Evolutionary conservation across 2,888 invertebrate species (phyloP).

Genomic region (Spicauda simplicius): DNA sequence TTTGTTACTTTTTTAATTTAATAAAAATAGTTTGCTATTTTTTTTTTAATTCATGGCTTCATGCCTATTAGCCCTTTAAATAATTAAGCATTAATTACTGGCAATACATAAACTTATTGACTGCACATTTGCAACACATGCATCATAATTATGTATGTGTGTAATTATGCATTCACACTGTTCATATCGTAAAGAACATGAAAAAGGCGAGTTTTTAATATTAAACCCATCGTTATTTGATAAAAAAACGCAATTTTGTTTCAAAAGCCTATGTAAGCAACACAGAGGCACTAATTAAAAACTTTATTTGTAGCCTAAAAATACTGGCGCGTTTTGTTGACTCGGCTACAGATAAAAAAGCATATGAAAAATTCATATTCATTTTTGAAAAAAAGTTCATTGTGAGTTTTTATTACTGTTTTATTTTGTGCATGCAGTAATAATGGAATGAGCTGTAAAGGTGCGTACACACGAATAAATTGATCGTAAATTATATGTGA

Average conservation of each 20-base stretch:
- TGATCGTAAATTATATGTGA: slow-evolving; percentile 21
- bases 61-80: too few relatives aligned
- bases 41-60: too few relatives aligned
- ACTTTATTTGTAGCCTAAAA: slow-evolving; percentile 36
- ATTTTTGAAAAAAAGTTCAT: slow-evolving; percentile 36
- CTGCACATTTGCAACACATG: too few relatives aligned
- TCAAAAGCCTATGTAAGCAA: slow-evolving; percentile 24
- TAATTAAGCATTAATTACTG: too few relatives aligned
- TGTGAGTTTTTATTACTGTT: slow-evolving; percentile 34
- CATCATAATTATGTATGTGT: too few relatives aligned
- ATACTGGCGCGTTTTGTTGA: slow-evolving; percentile 34
- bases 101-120: too few relatives aligned
- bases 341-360: slow-evolving; percentile 33
- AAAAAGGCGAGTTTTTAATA: background rate
- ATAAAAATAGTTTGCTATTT: too few relatives aligned
- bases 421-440: slow-evolving; percentile 37
- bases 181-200: too few relatives aligned
- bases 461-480: slow-evolving; percentile 35
- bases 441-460: slow-evolving; percentile 38
- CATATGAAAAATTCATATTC: slow-evolving; percentile 37
- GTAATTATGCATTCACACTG: too few relatives aligned
- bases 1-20: too few relatives aligned
- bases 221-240: background rate
- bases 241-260: background rate
- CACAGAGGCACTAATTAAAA: slow-evolving; percentile 35